Percentiles rank a stretch among this genome's conserved stretches.
Conservation (phyloP, 2,113 vertebrate genomes). For the Pampusana beccarii region DNA sequence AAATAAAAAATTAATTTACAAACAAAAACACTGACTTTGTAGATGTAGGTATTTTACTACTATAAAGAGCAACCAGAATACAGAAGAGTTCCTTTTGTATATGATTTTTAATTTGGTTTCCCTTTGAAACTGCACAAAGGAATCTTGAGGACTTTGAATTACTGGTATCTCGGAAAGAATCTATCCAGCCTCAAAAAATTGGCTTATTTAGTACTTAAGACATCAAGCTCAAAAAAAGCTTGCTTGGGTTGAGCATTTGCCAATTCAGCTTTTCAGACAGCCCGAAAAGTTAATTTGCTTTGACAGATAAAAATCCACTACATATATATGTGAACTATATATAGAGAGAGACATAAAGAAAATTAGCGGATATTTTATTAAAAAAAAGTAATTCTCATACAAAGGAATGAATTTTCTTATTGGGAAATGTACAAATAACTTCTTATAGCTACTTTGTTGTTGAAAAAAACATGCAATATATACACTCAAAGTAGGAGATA, state of each 20-base stretch:
- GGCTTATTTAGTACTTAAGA: neutral
- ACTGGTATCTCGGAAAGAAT: neutral
- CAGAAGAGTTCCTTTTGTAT: neutral
- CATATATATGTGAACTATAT: neutral
- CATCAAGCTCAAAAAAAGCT: neutral
- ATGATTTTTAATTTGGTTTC: neutral
- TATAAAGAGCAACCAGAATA: neutral
- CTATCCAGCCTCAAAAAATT: neutral
- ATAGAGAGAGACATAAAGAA: neutral
- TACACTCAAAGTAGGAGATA: neutral
- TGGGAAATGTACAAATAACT: neutral
- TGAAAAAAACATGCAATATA: neutral
- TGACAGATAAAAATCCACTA: neutral
- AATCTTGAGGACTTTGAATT: neutral
- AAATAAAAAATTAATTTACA: neutral
- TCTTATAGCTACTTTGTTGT: neutral
- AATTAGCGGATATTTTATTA: neutral
- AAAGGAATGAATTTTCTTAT: neutral
- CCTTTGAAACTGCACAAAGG: neutral
- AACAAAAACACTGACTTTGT: neutral
- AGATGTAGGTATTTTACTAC: neutral
- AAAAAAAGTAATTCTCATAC: neutral
- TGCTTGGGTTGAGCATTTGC: neutral
- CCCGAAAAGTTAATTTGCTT: neutral
- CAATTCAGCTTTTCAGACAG: neutral